Conservation (phyloP, 2,888 invertebrate species). For the Watsonalla cultraria region DNA sequence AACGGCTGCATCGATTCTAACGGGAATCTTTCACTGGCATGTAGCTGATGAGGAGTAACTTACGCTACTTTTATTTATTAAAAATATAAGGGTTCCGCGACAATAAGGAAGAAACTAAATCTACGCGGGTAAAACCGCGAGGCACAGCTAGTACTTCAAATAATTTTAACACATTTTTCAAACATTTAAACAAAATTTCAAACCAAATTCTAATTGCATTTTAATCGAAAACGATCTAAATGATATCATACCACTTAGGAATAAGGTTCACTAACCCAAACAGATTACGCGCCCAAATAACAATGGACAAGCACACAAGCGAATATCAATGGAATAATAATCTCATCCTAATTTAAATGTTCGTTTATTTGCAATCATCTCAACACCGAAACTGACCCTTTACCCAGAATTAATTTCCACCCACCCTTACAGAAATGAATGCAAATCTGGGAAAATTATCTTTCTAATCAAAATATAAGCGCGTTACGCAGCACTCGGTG, state of each 20-base stretch:
- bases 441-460: not conserved
- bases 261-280: not conserved
- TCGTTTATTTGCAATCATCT: not conserved
- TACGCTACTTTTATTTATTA: too few relatives aligned
- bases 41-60: too few relatives aligned
- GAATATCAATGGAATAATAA: not conserved
- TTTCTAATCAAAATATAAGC: slow-evolving; percentile 2
- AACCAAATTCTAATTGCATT: not conserved
- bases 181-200: not conserved
- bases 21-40: too few relatives aligned
- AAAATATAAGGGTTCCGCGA: too few relatives aligned
- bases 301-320: not conserved
- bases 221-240: not conserved
- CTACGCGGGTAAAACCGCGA: too few relatives aligned
- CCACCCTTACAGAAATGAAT: not conserved
- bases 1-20: too few relatives aligned
- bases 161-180: too few relatives aligned
- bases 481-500: not conserved
- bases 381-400: not conserved
- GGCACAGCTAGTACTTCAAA: too few relatives aligned
- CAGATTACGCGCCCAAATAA: not conserved
- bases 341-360: not conserved
- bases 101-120: too few relatives aligned
- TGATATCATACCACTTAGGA: not conserved
- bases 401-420: not conserved